phyloP scores from a whole-genome alignment of 2,797 vertebrate genomes.

The Capromys pilorides region DNA sequence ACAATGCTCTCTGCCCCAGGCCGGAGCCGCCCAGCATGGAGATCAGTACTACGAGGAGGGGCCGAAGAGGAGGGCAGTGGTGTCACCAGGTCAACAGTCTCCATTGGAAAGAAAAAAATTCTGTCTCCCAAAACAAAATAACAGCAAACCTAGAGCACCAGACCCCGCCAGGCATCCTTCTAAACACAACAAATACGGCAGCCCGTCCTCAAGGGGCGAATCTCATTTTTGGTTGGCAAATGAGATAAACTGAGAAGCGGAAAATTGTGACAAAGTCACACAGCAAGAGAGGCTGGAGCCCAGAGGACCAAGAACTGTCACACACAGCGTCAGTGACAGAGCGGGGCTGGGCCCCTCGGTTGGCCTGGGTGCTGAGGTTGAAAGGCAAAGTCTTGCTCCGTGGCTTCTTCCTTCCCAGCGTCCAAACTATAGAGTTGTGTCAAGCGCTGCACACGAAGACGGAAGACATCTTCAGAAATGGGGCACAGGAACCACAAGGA shows the following conservation, averaged over 20 bases:
- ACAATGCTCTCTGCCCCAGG: neutral
- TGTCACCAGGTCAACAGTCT: neutral
- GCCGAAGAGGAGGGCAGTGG: neutral
- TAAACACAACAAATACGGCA: neutral
- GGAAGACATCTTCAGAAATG: conserved; percentile 8
- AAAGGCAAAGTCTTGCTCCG: neutral
- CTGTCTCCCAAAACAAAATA: conserved; percentile 14
- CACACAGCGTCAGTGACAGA: neutral
- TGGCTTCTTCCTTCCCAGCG: neutral
- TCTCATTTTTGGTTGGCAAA: neutral
- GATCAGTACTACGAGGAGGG: neutral
- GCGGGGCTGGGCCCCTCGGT: fast-evolving
- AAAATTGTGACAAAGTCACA: neutral
- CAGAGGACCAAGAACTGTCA: neutral
- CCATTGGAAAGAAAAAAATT: neutral
- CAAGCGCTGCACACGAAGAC: neutral
- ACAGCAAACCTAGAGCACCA: neutral
- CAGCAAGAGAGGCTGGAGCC: neutral
- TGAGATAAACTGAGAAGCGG: neutral
- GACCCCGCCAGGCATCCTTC: neutral
- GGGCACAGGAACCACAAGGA: neutral
- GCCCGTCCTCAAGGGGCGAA: neutral
- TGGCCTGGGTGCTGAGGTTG: neutral
- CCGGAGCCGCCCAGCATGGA: neutral
- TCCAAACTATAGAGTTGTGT: neutral